Conservation (phyloP, 2,113 vertebrate genomes). For the Cinclus mexicanus region DNA sequence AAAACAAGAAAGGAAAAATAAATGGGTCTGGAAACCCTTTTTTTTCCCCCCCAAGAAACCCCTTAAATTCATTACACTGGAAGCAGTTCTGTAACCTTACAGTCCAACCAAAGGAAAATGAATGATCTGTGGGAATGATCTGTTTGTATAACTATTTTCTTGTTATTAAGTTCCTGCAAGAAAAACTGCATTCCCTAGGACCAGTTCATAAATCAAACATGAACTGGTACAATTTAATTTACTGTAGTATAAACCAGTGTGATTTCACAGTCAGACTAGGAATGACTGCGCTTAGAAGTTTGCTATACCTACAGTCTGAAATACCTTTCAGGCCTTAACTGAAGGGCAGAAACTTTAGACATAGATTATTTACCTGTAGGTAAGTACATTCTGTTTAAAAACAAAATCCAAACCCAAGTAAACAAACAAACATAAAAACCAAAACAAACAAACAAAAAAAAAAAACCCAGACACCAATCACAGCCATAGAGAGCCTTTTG, state of each 20-base stretch:
- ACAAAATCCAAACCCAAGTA: background rate
- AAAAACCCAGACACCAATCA: background rate
- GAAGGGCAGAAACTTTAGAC: background rate
- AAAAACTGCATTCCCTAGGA: background rate
- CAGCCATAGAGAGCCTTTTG: background rate
- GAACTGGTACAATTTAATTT: background rate
- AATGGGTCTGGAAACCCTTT: background rate
- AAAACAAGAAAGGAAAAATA: background rate
- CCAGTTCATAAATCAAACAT: background rate
- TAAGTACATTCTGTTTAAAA: background rate
- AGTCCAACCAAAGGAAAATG: background rate
- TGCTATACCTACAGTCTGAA: background rate
- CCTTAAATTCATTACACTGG: background rate
- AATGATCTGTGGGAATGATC: background rate
- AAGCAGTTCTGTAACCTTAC: background rate
- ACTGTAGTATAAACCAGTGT: background rate
- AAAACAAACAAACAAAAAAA: background rate
- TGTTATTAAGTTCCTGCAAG: background rate
- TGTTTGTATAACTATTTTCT: background rate
- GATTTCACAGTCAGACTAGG: background rate
- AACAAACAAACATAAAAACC: background rate
- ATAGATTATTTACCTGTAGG: background rate
- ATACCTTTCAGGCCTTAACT: background rate
- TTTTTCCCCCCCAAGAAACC: background rate
- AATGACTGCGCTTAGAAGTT: background rate